A percentile compares a stretch with the other conserved stretches of the same genome.
Conservation (phyloP, 2,797 vertebrate genomes). For the Bovichtus variegatus region DNA sequence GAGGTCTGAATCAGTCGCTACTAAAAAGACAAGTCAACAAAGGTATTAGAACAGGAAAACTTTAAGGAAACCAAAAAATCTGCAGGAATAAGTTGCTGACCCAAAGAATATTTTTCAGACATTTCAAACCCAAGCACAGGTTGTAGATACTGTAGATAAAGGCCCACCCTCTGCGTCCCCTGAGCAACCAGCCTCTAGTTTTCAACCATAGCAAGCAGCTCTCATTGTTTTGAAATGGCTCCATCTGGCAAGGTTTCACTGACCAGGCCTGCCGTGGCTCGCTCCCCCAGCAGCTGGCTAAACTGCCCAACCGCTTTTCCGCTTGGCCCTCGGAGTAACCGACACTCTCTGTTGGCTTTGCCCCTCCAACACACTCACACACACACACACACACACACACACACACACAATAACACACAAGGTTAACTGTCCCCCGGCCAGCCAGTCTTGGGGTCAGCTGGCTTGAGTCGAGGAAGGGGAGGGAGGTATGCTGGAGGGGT, state of each 20-base stretch:
- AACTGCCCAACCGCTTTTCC: constrained; percentile 87
- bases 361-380: constrained; percentile 42
- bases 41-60: not conserved
- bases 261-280: constrained; percentile 72
- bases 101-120: not conserved
- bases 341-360: constrained; percentile 76
- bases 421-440: constrained; percentile 76
- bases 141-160: constrained; percentile 31
- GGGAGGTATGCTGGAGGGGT: constrained; percentile 35
- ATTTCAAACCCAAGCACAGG: not conserved
- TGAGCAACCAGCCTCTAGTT: constrained; percentile 41
- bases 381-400: not conserved
- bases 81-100: not conserved
- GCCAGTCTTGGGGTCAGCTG: constrained; percentile 77
- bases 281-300: constrained; percentile 86
- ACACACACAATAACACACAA: constrained; percentile 48
- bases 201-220: constrained; percentile 61
- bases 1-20: not conserved
- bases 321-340: constrained; percentile 80
- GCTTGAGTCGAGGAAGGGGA: constrained; percentile 56
- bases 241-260: constrained; percentile 88
- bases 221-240: constrained; percentile 86
- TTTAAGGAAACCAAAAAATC: not conserved
- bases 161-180: constrained; percentile 14
- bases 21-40: not conserved